Evolutionary conservation across 2,888 invertebrate species (phyloP), one percentile per base, ranked within the genome.

Genomic region (Neoaliturus tenellus): DNA sequence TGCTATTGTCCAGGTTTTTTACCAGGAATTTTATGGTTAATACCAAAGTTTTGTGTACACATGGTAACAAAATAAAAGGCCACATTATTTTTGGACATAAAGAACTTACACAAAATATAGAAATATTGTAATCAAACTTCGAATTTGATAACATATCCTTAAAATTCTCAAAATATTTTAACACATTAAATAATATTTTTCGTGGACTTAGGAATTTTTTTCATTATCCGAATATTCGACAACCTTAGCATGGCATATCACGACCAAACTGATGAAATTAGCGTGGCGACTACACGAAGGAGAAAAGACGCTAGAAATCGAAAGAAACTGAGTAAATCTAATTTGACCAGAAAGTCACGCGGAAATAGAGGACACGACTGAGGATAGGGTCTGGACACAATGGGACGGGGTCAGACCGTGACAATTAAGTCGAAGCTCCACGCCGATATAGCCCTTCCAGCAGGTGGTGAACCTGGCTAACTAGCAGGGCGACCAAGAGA

Each of bases 271-370:
- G 62, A 14, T 28, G 1, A 31, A 1, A 28, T 17, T 5, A 17
- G 17, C 2, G 8, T 1, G 62, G 12, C 62, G 14, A 31, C 31
- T 31, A 17, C 62, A 62, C 62, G 62, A 62, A 28, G 17, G 62
- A 28, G 62, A 62, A 62, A 62, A 62, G 8, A 62, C 1, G 0
- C 28, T 28, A 20, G 62, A 4, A 28, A 62, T 62, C 4, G 25
- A 62, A 62, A 62, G 62, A 62, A 62, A 28, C 28, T 28, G 31
- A 62, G 62, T 28, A 62, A 62, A 62, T 62, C 28, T 62, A 62
- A 62, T 62, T 62, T 62, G 62, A 62, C 25, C 62, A 62, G 62
- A 62, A 28, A 62, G 62, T 62, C 62, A 62, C 62, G 62, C 31
- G 62, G 31, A 28, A 62, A 62, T 62, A 62, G 31, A 62, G 62